Base-by-base conservation (phyloP, 2,888 invertebrate genomes). In the Pachliopta kotzebuea region DNA sequence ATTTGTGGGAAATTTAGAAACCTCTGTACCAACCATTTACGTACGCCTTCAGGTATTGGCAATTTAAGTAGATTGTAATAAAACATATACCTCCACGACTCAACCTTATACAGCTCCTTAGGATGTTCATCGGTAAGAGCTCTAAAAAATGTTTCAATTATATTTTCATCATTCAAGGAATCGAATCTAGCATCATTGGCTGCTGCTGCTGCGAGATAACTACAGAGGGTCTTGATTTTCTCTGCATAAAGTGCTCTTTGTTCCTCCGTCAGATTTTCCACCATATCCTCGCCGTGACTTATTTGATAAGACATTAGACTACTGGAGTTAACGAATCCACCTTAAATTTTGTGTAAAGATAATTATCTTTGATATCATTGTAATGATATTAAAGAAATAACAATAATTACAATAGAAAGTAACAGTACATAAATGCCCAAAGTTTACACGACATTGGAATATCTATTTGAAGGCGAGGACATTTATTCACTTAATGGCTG, bases 271-370 rank as follows among this genome's bases (percentile, higher is more conserved):
- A 97, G 93, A 61, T 89, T 83, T 4, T 90, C 80, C 62, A 93
- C 84, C 96, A 97, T 97, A 71, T 90, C 86, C 24, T 92, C 84
- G 11, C 94, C 94, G 62, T 95, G 87, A 29, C 86, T 79, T 26
- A 84, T 79, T 81, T 97, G 96, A 7, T 86, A 88, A 0, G 94
- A 85, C 73, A 96, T 88, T 67, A 97, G 93, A 74, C 94, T 95
- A 74, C 96, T 96, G 56, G 94, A 90, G 1, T 80, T 79, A 0
- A 95, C 86, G 74, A 96, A 96, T 3, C 96, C 96, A 54, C 96
- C 95, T 94, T 77, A 52, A 85, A 85, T 62, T 45, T 45, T 49
- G 2, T 29, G n/a, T 4, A 45, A 45, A 4, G 6, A 14, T 45
- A n/a, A 45, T 37, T 37, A 37, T 1, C 14, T 2, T 37, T 37